These are phyloP conservation scores for Syngnathoides biaculeatus DNA, from an alignment of 2,113 vertebrate genomes.

Conservation along the genomic window DNA sequence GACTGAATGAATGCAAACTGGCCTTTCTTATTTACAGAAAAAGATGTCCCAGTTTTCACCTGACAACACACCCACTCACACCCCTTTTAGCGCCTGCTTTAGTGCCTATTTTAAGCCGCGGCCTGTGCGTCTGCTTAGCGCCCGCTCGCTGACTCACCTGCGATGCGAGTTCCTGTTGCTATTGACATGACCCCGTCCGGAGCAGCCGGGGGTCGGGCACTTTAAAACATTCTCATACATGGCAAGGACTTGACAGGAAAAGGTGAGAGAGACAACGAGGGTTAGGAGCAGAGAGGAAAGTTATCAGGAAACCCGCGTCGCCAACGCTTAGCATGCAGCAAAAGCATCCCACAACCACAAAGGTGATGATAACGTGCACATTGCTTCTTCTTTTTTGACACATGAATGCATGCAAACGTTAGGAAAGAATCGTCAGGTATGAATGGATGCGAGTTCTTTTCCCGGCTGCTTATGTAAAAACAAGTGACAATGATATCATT, in stretches of 20 bases:
- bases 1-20: too few species aligned
- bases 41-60: too few species aligned
- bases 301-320: slow-evolving; percentile 29
- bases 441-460: not conserved
- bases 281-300: slow-evolving; percentile 68
- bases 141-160: slow-evolving; percentile 83
- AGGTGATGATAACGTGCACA: too few species aligned
- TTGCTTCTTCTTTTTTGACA: not conserved
- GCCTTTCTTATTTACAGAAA: too few species aligned
- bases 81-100: too few species aligned
- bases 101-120: not conserved
- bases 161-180: slow-evolving; percentile 99
- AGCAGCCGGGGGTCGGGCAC: slow-evolving; percentile 99
- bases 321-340: not conserved
- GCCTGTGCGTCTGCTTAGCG: slow-evolving; percentile 2
- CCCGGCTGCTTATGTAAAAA: too few species aligned
- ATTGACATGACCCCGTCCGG: slow-evolving; percentile 98
- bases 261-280: slow-evolving; percentile 77
- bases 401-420: not conserved
- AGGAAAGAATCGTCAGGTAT: not conserved
- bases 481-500: too few species aligned
- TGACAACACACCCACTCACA: too few species aligned
- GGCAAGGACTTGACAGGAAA: slow-evolving; percentile 95
- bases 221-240: slow-evolving; percentile 99
- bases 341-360: too few species aligned